A percentile compares a stretch with the other conserved stretches of the same genome.
Conservation (phyloP, 2,888 invertebrate genomes). For the Eucera pruinosa region DNA sequence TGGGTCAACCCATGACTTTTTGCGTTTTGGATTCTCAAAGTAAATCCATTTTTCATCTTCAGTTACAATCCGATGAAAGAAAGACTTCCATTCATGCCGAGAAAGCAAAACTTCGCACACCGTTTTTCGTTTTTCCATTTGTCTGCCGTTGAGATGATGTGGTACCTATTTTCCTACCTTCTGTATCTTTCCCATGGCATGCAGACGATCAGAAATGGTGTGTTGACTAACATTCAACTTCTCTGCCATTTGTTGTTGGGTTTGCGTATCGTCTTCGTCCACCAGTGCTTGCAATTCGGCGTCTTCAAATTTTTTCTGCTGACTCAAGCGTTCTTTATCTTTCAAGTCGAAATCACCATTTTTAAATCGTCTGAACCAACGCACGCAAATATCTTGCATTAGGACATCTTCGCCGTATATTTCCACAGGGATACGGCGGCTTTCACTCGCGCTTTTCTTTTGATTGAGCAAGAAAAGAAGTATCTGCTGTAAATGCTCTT, state of each 20-base stretch:
- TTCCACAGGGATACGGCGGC: not conserved
- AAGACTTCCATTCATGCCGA: not conserved
- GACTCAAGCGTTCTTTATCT: constrained; percentile 18
- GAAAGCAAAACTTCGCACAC: constrained; percentile 1
- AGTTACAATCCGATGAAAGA: constrained; percentile 11
- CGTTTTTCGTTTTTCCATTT: no score
- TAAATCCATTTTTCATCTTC: no score
- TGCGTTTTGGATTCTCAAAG: no score
- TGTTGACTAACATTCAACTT: no score
- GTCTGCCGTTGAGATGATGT: constrained; percentile 3
- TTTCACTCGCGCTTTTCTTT: constrained; percentile 11
- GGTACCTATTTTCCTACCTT: constrained; percentile 23
- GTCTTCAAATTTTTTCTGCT: constrained; percentile 10
- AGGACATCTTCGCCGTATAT: not conserved
- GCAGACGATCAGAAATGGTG: no score
- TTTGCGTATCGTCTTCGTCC: constrained; percentile 10
- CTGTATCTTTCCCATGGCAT: no score
- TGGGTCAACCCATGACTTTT: no score
- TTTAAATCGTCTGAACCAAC: not conserved
- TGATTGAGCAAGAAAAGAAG: constrained; percentile 7
- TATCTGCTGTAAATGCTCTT: not conserved
- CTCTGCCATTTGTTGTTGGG: no score
- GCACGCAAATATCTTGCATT: not conserved
- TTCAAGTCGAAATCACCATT: no score
- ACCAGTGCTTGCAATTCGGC: constrained; percentile 8